Base-by-base conservation (phyloP, 2,113 vertebrate species). In the Todiramphus chloris region DNA sequence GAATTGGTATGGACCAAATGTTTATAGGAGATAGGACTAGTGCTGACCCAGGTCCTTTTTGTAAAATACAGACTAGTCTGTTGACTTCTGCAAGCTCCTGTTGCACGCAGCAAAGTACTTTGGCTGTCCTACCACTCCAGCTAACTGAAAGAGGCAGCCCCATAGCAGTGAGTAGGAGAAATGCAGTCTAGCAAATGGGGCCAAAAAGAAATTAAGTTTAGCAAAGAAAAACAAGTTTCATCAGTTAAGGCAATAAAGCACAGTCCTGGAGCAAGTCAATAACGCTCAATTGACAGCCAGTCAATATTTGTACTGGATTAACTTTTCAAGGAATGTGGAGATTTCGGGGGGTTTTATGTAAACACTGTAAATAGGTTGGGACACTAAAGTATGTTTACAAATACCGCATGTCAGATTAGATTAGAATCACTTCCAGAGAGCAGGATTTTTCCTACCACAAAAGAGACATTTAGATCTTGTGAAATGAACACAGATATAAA, bases 291-390 rank as follows among this genome's bases (percentile, higher is more conserved):
- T 96, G 94, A 96, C 92, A 94, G 86, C 80, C 92, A 95, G 96
- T 97, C 96, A 91, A 94, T 96, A 96, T 96, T 96, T 95, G 92
- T 92, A 94, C 80, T 96, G 94, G 92, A 96, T 97, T 96, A 96
- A 82, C 93, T 96, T 96, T 94, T 96, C 86, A 81, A 78, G 83
- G 90, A 67, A 94, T 72, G 95, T 43, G 90, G 96, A 97, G 92
- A 97, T 97, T 96, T 97, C 24, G 82, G 96, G 66, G 58, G 37
- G 5, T 96, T 96, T 98, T 98, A 97, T 97, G 93, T 98, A 98
- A 98, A 97, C 97, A 96, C 90, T 96, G 91, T 97, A 97, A 98
- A 97, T 97, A 97, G 96, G 97, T 96, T 97, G 95, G 96, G 97
- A 97, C 96, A 97, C 91, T 92, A 64, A 95, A 98, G 92, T 96